phyloP scores from a whole-genome alignment of 2,797 vertebrate genomes.

The Aplochiton taeniatus region DNA sequence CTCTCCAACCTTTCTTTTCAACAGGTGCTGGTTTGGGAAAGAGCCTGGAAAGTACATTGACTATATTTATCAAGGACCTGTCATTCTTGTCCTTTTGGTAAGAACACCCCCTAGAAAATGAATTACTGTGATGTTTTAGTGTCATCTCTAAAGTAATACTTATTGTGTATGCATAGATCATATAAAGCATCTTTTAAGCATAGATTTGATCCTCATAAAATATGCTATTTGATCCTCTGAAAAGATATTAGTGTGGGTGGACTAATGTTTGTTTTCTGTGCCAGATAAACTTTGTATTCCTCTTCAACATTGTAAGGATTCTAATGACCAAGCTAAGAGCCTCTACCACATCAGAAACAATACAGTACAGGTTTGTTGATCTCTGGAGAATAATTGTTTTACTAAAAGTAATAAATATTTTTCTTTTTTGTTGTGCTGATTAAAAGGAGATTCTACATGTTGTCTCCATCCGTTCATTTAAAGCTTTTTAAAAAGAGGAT shows the following conservation, averaged over 20 bases:
- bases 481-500: no score
- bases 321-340: slow-evolving; percentile 96
- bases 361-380: slow-evolving; percentile 90
- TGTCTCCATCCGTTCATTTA: no score
- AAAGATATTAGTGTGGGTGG: slow-evolving; percentile 15
- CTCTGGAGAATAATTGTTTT: neutral
- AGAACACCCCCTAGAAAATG: slow-evolving; percentile 53
- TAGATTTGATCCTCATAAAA: no score
- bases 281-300: slow-evolving; percentile 97
- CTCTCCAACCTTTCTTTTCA: slow-evolving; percentile 18
- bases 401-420: no score
- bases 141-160: no score
- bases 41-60: slow-evolving; percentile 95
- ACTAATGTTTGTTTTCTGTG: slow-evolving; percentile 24
- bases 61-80: slow-evolving; percentile 97
- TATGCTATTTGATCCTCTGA: neutral
- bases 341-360: slow-evolving; percentile 95
- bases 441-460: no score
- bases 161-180: no score
- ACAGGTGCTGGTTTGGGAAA: slow-evolving; percentile 98
- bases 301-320: slow-evolving; percentile 97
- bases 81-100: slow-evolving; percentile 96
- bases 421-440: no score
- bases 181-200: no score
- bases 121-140: no score